phyloP scores from a whole-genome alignment of 64 coral and sea anemone species.

The Dendronephthya gigantea region DNA sequence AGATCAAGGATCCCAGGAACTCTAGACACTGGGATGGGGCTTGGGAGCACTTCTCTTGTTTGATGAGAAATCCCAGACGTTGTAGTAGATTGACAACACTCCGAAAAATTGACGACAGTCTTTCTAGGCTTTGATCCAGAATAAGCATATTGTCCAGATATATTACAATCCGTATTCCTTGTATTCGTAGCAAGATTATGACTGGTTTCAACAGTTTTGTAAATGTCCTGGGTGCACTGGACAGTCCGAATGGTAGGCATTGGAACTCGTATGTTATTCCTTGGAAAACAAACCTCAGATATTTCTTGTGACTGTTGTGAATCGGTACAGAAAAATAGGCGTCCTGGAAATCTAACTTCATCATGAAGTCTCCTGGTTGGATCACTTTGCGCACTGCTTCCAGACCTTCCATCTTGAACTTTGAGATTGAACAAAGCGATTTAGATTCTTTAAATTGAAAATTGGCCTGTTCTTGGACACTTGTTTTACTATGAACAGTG shows the following conservation, averaged over 20 bases:
- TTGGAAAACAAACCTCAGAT: slow-evolving; percentile 22
- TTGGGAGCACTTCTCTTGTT: not conserved
- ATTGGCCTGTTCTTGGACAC: too few species aligned
- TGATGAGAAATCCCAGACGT: not conserved
- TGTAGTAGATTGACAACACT: slow-evolving; percentile 5
- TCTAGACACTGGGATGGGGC: not conserved
- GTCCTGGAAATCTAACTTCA: slow-evolving; percentile 37
- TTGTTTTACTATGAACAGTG: too few species aligned
- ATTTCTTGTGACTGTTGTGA: slow-evolving; percentile 7
- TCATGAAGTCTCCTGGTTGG: slow-evolving; percentile 21
- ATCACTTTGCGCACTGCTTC: slow-evolving; percentile 11
- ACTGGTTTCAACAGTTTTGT: slow-evolving; percentile 36
- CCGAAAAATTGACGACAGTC: not conserved
- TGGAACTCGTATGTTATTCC: not conserved
- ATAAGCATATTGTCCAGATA: slow-evolving; percentile 32
- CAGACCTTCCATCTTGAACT: slow-evolving; percentile 41
- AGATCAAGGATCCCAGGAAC: not conserved
- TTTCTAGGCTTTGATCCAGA: not conserved
- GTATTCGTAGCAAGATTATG: not conserved
- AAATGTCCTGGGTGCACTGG: slow-evolving; percentile 10
- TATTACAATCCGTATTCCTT: slow-evolving; percentile 39
- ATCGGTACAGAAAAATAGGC: too few species aligned
- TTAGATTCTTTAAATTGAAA: too few species aligned
- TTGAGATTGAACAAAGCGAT: slow-evolving; percentile 22
- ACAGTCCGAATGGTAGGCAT: too few species aligned